Evolutionary conservation across 2,113 vertebrate genomes (phyloP).

Genomic region (Varanus salvator): DNA sequence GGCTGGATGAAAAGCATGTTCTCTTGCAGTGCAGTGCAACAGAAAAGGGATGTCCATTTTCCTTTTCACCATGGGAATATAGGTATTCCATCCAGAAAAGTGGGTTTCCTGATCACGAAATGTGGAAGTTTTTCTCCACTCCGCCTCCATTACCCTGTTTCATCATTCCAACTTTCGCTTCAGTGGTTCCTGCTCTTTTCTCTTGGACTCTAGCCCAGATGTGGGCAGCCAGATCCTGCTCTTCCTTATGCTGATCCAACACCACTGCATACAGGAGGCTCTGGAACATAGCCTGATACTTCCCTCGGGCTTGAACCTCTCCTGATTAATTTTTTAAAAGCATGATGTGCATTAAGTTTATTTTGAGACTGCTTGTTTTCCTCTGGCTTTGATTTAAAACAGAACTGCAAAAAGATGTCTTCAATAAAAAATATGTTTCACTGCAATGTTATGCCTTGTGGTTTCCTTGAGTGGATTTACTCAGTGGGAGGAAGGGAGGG

Average conservation of each 20-base stretch:
- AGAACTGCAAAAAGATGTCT: slow-evolving; percentile 19
- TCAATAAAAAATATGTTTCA: slow-evolving; percentile 42
- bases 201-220: background rate
- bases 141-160: background rate
- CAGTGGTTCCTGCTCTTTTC: background rate
- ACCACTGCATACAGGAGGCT: background rate
- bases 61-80: background rate
- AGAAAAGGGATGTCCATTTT: background rate
- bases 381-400: slow-evolving; percentile 26
- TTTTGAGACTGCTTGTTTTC: background rate
- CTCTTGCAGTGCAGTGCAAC: background rate
- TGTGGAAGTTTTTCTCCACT: background rate
- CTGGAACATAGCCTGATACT: background rate
- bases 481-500: background rate
- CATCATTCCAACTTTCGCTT: background rate
- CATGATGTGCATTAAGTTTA: slow-evolving; percentile 22
- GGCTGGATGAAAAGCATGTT: background rate
- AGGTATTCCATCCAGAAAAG: background rate
- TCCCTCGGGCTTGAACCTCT: background rate
- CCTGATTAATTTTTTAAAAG: slow-evolving; percentile 16
- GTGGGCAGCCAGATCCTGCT: slow-evolving; percentile 1
- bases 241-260: background rate
- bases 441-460: background rate
- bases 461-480: slow-evolving; percentile 9
- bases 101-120: background rate